Evolutionary conservation across 1,140 invertebrate species (phyloP), one percentile per base, ranked within the genome.

Genomic region (Centruroides sculpturatus): DNA sequence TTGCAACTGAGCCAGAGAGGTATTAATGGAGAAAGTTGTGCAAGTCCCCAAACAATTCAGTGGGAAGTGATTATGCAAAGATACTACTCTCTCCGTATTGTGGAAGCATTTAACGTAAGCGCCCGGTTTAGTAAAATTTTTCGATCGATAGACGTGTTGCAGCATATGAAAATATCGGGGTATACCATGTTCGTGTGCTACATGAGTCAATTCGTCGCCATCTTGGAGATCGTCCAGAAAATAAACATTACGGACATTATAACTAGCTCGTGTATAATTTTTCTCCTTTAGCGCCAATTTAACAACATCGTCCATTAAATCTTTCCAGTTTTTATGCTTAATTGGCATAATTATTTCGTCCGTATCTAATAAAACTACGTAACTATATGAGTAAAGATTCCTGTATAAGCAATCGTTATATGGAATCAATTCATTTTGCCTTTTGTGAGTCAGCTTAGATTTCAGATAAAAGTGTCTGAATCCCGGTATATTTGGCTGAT

Each of bases 401-500:
- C 92, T 86, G 75, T 97, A 96, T 5, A 97, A 78, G 70, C 93
- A 97, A 71, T 97, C 93, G 73, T 97, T 97, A 77, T 96, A 96
- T 1, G 93, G 92, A 66, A 97, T 93, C 48, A 97, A 78, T 73
- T 97, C 92, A 73, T 95, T 93, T 70, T 95, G 89, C 10, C 92
- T 76, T 71, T 96, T 96, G 73, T 92, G 83, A 69, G 87, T 93
- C 34, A 68, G 85, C 72, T 89, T 90, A 71, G 89, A 89, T 53
- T 86, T 87, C 5, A 94, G 77, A 68, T 92, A 94, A 72, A 90
- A 79, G 72, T 93, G 89, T 69, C 91, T 85, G 57, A 93, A 84
- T 0, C 84, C 83, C 0, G 87, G 89, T 7, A 89, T 80, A 70
- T 95, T 96, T 0, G 92, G 91, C 69, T 92, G 88, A 0, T 89